Evolutionary conservation across 2,113 vertebrate species (phyloP), one percentile per base, ranked within the genome.

Genomic region (Marcusenius ussheri): DNA sequence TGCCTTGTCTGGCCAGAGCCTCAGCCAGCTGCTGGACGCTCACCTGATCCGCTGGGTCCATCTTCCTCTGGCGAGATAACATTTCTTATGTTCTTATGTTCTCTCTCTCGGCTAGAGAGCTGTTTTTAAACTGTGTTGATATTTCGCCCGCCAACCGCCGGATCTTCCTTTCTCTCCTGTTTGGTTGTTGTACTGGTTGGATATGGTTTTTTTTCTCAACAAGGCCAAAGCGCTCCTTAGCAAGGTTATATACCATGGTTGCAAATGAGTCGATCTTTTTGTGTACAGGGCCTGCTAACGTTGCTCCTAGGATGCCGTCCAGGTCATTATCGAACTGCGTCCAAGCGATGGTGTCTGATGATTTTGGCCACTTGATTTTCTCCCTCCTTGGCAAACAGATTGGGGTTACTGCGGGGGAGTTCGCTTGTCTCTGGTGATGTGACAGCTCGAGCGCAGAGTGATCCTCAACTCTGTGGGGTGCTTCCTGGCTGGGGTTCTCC

Each of bases 401-500:
- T 50, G 45, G 84, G 84, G 84, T 49, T 21, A 50, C 84, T 49
- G n/a, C 2, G 9, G 84, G 21, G 49, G 84, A 24, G 45, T 24
- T 31, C 15, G 45, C n/a, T 51, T 49, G 47, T 87, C 47, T 24
- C 19, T 87, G 47, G 84, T 49, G 24, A 24, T 49, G n/a, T 6
- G 47, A n/a, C 49, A 46, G 47, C 84, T 50, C n/a, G 11, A 31
- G 84, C n/a, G 47, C 46, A 8, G 21, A 51, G 84, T 51, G 84
- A 87, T 87, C 84, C 45, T 51, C 84, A 87, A 27, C n/a, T 8
- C 47, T 49, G 84, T 51, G 84, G 84, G 45, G 49, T 87, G 84
- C 47, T 51, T 87, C 84, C 84, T 87, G 84, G 49, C 84, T 87
- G 47, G 84, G 47, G 84, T 51, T 50, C 46, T 87, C 45, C 45